phyloP scores from a whole-genome alignment of 2,113 vertebrate species.

The Perca flavescens region DNA sequence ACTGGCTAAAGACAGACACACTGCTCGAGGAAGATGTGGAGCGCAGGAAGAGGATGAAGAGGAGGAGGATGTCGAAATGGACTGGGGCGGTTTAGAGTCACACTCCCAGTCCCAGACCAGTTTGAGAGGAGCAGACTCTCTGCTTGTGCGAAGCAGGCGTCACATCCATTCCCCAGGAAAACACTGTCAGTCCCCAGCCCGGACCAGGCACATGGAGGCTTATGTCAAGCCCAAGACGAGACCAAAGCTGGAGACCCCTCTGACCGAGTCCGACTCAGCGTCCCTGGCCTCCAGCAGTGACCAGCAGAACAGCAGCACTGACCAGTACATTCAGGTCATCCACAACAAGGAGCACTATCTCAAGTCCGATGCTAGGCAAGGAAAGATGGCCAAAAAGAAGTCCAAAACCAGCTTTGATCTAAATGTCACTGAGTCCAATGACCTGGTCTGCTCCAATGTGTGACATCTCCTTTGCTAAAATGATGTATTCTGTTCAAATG shows the following conservation, averaged over 20 bases:
- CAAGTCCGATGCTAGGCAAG: conserved; percentile 76
- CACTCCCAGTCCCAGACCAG: conserved; percentile 75
- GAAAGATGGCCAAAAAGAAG: conserved; percentile 84
- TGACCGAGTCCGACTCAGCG: conserved; percentile 91
- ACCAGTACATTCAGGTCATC: conserved; percentile 92
- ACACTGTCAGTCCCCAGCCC: conserved; percentile 41
- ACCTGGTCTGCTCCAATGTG: conserved; percentile 91
- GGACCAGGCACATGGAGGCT: conserved; percentile 71
- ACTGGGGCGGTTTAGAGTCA: conserved; percentile 68
- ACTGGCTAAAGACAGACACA: conserved; percentile 66
- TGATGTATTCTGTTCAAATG: neutral
- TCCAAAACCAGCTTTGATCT: conserved; percentile 78
- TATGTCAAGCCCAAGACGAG: conserved; percentile 83
- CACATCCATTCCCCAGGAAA: conserved; percentile 60
- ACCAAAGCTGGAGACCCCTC: conserved; percentile 81
- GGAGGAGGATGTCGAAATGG: conserved; percentile 65
- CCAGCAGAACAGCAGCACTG: conserved; percentile 90
- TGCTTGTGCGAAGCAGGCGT: conserved; percentile 50
- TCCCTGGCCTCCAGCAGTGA: conserved; percentile 93
- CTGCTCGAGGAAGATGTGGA: conserved; percentile 61
- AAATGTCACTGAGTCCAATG: conserved; percentile 75
- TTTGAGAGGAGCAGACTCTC: conserved; percentile 71
- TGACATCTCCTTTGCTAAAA: conserved; percentile 50
- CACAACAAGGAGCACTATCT: conserved; percentile 87
- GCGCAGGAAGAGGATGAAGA: conserved; percentile 78